Conservation (phyloP, 2,797 vertebrate species). For the Micrastur ruficollis region DNA sequence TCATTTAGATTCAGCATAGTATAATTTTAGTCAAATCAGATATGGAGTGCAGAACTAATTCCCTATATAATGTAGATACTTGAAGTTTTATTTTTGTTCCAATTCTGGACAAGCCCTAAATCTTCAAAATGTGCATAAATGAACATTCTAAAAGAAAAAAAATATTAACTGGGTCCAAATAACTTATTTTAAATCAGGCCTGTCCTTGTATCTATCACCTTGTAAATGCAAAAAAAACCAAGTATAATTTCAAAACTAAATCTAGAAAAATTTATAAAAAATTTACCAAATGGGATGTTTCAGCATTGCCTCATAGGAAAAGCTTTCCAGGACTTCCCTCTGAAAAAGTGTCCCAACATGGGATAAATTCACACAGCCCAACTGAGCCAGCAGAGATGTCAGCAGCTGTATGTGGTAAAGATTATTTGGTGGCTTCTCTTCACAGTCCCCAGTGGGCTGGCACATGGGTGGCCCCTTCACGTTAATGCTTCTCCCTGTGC, state of each 20-base stretch:
- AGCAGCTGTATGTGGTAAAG: fast-evolving
- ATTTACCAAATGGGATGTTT: not conserved
- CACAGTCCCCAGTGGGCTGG: fast-evolving
- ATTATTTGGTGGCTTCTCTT: not conserved
- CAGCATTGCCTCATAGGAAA: not conserved
- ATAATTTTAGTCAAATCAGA: not conserved
- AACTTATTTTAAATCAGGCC: not conserved
- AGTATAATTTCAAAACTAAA: not conserved
- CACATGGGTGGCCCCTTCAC: fast-evolving
- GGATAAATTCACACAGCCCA: not conserved
- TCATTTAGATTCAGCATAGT: not conserved
- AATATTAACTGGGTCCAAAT: not conserved
- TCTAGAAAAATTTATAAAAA: fast-evolving
- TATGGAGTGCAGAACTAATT: not conserved
- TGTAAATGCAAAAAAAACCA: not conserved
- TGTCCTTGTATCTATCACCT: not conserved
- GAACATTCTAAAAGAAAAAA: not conserved
- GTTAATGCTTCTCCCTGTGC: not conserved
- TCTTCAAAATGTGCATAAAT: not conserved
- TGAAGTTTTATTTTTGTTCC: not conserved
- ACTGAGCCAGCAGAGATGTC: not conserved
- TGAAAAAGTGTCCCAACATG: not conserved
- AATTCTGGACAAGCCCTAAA: not conserved
- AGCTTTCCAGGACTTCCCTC: not conserved
- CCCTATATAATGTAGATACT: fast-evolving